Percentiles rank a stretch among this genome's conserved stretches.
Evolutionary conservation across 1,140 invertebrate species (phyloP).

Genomic region (Drosophila tropicalis): DNA sequence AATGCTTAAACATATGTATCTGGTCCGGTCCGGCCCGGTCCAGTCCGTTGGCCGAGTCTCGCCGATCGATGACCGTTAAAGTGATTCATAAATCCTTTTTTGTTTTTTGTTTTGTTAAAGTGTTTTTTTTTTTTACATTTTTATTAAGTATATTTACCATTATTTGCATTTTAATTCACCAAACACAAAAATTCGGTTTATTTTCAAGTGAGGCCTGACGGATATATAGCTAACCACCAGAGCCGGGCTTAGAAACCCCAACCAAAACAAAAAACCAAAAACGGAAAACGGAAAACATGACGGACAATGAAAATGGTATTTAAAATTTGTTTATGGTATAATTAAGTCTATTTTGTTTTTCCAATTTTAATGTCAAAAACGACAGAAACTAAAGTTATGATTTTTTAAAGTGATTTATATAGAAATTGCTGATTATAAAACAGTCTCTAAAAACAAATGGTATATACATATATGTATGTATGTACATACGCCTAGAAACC

Average conservation of each 20-base stretch:
- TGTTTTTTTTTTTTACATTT: constrained; percentile 12
- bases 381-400: not conserved
- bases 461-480: too few species aligned
- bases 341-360: not conserved
- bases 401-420: constrained; percentile 3
- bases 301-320: constrained; percentile 68
- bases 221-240: constrained; percentile 46
- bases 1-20: too few species aligned
- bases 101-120: too few species aligned
- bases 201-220: constrained; percentile 68
- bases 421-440: constrained; percentile 12
- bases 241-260: constrained; percentile 16
- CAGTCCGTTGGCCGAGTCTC: not conserved
- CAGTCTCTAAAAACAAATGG: not conserved
- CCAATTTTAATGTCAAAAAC: not conserved
- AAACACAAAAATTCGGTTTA: constrained; percentile 17
- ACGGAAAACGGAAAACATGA: constrained; percentile 36
- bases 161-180: not conserved
- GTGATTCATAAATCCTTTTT: not conserved
- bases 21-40: not conserved
- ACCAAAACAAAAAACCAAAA: not conserved
- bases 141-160: not conserved
- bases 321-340: not conserved
- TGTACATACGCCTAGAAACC: not conserved
- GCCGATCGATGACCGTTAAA: not conserved